Evolutionary conservation across 1,140 invertebrate genomes (phyloP).

Genomic region (Mizuhopecten yessoensis): DNA sequence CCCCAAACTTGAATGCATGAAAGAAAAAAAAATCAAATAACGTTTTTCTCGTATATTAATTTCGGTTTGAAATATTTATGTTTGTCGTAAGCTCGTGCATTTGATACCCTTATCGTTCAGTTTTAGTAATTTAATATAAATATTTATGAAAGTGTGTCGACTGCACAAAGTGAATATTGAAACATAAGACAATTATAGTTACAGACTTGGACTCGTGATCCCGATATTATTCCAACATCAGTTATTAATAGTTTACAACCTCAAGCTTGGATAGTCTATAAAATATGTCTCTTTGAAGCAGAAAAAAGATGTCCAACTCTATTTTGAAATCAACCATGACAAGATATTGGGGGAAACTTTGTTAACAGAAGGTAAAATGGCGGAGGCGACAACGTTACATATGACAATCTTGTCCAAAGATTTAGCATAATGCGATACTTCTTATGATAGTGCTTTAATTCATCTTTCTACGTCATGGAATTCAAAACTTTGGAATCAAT

Average conservation of each 20-base stretch:
- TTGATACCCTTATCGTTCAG: not conserved
- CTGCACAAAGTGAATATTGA: not conserved
- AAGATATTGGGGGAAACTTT: not conserved
- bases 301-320: not conserved
- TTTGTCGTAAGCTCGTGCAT: not conserved
- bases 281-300: not conserved
- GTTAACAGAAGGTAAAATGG: not conserved
- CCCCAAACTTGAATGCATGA: not conserved
- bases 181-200: not conserved
- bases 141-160: not conserved
- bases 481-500: too few species aligned
- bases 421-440: too few species aligned
- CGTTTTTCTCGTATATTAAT: not conserved
- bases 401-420: too few species aligned
- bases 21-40: not conserved
- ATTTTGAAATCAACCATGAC: not conserved
- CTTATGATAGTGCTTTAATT: too few species aligned
- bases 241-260: not conserved
- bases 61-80: slow-evolving; percentile 14
- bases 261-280: not conserved
- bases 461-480: too few species aligned
- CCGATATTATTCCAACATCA: too few species aligned
- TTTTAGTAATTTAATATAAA: slow-evolving; percentile 15
- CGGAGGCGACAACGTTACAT: not conserved
- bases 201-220: not conserved